A percentile compares a stretch with the other conserved stretches of the same genome.
Conservation (phyloP, 2,888 invertebrate species). For the Cephus runcator region DNA sequence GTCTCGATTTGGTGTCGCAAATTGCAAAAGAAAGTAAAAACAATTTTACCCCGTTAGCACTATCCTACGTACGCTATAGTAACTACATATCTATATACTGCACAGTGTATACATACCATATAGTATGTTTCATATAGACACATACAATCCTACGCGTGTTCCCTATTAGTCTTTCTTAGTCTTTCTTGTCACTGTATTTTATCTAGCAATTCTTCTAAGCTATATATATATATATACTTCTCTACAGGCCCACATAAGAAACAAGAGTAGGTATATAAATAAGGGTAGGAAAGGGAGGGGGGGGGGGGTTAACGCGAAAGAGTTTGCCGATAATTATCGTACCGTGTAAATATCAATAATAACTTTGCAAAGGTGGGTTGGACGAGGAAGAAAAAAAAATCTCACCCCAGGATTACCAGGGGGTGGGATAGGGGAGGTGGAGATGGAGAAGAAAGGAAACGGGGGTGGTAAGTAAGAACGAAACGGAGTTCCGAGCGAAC, state of each 20-base stretch:
- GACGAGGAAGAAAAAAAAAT: constrained; percentile 19
- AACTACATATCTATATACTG: too few relatives aligned
- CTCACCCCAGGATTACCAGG: too few relatives aligned
- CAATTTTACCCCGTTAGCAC: constrained; percentile 14
- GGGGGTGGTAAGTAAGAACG: constrained; percentile 22
- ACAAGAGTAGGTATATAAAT: too few relatives aligned
- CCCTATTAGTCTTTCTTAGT: background rate
- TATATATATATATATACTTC: too few relatives aligned
- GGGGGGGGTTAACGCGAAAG: background rate
- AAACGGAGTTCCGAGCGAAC: constrained; percentile 38
- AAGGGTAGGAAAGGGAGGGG: background rate
- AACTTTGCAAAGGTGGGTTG: constrained; percentile 27
- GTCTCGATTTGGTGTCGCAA: constrained; percentile 34
- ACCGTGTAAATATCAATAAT: constrained; percentile 56
- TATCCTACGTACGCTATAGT: background rate
- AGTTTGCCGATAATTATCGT: constrained; percentile 52
- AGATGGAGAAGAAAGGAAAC: constrained; percentile 19
- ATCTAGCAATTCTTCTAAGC: background rate
- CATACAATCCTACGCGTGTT: background rate
- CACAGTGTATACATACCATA: too few relatives aligned
- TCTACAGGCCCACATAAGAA: too few relatives aligned
- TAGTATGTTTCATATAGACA: too few relatives aligned
- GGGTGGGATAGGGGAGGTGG: constrained; percentile 7
- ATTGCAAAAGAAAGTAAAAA: constrained; percentile 24
- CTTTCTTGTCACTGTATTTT: background rate